Conservation (phyloP, 2,888 invertebrate genomes). For the Acleris holmiana region DNA sequence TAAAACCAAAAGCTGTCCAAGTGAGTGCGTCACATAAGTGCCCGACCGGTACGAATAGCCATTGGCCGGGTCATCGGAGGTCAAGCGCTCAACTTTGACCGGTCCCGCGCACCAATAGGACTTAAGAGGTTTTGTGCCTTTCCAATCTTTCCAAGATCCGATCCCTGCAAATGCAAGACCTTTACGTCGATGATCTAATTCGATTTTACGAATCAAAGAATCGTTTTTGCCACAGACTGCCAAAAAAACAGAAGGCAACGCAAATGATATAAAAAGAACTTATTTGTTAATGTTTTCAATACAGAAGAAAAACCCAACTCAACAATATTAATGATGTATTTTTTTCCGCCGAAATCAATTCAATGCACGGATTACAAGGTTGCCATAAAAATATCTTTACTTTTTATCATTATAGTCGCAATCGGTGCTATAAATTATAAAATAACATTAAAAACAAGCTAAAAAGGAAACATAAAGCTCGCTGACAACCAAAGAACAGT, state of each 20-base stretch:
- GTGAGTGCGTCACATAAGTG: constrained; percentile 57
- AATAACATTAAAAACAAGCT: constrained; percentile 34
- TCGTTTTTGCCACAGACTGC: constrained; percentile 1
- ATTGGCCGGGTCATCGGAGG: constrained; percentile 70
- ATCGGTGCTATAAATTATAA: constrained; percentile 43
- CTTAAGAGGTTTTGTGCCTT: constrained; percentile 32
- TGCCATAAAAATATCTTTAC: constrained; percentile 34
- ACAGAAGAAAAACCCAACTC: constrained; percentile 29
- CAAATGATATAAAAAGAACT: constrained; percentile 21
- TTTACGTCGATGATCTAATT: constrained; percentile 13
- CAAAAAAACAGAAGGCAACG: constrained; percentile 30
- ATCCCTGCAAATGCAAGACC: not conserved
- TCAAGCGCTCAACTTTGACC: constrained; percentile 77
- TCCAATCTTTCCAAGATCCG: constrained; percentile 24
- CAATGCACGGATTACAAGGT: constrained; percentile 37
- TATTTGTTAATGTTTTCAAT: constrained; percentile 25
- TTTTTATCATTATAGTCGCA: constrained; percentile 35
- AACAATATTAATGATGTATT: constrained; percentile 36
- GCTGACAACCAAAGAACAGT: constrained; percentile 47
- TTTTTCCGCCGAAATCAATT: constrained; percentile 36
- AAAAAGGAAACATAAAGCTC: constrained; percentile 43
- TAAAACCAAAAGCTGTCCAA: constrained; percentile 26
- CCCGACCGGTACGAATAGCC: constrained; percentile 42
- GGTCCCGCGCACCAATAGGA: constrained; percentile 53
- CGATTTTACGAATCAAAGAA: not conserved